A percentile compares a stretch with the other conserved stretches of the same genome.
Evolutionary conservation across 2,113 vertebrate genomes (phyloP).

Genomic region (Ophthalmolycus amberensis): DNA sequence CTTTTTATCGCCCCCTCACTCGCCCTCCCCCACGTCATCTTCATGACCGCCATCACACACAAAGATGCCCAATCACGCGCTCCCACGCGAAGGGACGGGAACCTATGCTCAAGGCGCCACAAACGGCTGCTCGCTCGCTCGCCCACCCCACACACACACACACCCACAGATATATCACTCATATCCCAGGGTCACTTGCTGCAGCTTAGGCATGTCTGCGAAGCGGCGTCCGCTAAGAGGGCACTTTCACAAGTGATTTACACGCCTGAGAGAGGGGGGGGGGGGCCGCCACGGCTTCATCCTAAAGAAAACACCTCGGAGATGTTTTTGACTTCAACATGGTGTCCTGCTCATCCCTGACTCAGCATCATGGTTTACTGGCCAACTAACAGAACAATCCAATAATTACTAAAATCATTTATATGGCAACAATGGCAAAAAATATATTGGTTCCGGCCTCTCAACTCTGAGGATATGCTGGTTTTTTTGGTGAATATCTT

Average conservation of each 20-base stretch:
- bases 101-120: neutral
- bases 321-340: constrained; percentile 37
- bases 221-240: constrained; percentile 25
- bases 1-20: constrained; percentile 41
- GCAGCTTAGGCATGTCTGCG: constrained; percentile 60
- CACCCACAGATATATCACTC: neutral
- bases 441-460: neutral
- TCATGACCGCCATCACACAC: constrained; percentile 1
- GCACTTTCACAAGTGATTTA: constrained; percentile 36
- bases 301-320: constrained; percentile 57
- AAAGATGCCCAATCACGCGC: neutral
- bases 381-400: neutral
- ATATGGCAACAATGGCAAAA: no score
- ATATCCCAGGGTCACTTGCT: constrained; percentile 57
- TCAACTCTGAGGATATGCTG: neutral
- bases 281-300: constrained; percentile 31
- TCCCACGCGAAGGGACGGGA: neutral
- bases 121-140: neutral
- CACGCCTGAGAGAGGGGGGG: constrained; percentile 35
- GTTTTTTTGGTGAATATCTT: no score
- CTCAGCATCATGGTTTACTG: neutral
- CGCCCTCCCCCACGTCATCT: neutral
- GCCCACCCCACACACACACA: neutral
- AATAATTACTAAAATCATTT: neutral
- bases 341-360: constrained; percentile 41